Evolutionary conservation across 1,140 invertebrate species (phyloP), one percentile per base, ranked within the genome.

Genomic region (Bombus huntii): DNA sequence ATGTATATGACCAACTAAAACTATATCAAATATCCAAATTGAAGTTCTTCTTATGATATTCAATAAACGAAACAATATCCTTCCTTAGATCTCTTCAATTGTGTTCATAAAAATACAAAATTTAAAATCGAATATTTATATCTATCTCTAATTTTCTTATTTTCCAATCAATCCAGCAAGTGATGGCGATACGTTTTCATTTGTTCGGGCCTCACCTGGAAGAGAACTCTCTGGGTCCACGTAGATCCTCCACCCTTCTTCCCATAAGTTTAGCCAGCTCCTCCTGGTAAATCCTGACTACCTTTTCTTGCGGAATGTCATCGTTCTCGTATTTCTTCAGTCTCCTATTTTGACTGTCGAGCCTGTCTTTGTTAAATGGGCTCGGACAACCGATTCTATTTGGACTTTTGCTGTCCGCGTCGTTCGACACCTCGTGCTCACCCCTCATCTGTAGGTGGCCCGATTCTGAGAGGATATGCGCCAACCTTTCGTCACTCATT

Each of bases 281-380:
- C 93, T 99, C 99, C 91, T 99, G 98, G 93, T 99, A 99, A 91
- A 99, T 99, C 92, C 98, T 96, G 28, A 98, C 97, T 89, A 99
- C 98, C 95, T 99, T 99, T 93, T 99, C 99, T 95, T 99, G 98
- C 71, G 99, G 97, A 95, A 99, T 98, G 95, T 99, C 98, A 93
- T 99, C 98, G 93, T 98, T 98, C 94, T 98, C 97, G 93, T 98
- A 98, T 92, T 98, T 98, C 91, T 98, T 97, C 83, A 98, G 95
- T 94, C 97, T 96, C 94, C 97, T 96, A 88, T 97, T 97, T 93
- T 97, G 96, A 91, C 94, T 95, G 96, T 97, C 91, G 95, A 97
- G 88, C 96, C 96, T 96, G 57, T 96, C 96, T 91, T 97, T 97
- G 85, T 96, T 97, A 93, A 97, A 97, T 2, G 97, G 97, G 79